Evolutionary conservation across 1,140 invertebrate genomes (phyloP), one percentile per base, ranked within the genome.

Genomic region (Amyelois transitella): DNA sequence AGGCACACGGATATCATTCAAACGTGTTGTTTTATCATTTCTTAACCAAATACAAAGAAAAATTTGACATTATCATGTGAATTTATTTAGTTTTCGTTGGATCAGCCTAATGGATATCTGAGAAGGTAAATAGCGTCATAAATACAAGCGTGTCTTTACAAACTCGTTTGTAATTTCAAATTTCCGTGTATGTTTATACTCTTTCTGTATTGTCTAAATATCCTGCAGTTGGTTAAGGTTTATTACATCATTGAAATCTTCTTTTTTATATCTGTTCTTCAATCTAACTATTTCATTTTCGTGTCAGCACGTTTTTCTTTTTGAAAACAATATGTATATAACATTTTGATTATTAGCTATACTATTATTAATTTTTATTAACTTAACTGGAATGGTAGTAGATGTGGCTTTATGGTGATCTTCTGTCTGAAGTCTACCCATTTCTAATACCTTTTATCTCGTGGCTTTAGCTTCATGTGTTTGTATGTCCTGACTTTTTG

Each of bases 401-500:
- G 12, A 38, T 38, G 32, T 28, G 25, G 25, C 25, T 28, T 3
- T 2, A 8, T 28, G 32, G 32, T 4, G n/a, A n/a, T n/a, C n/a
- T 14, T 38, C n/a, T 14, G n/a, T 38, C 32, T 38, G 2, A 38
- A 14, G 4, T 38, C 12, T 38, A 38, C 32, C n/a, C 1, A 14
- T 38, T 14, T 14, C 32, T 38, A 38, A 14, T 38, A 3, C 32
- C 25, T 54, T 38, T 14, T 18, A 18, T 10, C 21, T n/a, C 0
- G 20, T 21, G 20, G 8, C 19, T 62, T n/a, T 60, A 18, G n/a
- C 22, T 62, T 52, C 48, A 10, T 51, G 0, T 21, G 14, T 58
- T 18, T 63, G 43, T 59, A 55, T 18, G 32, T 44, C 58, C 24
- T 49, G 57, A 64, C 20, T 58, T 50, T 49, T 68, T 60, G 50